A percentile compares a stretch with the other conserved stretches of the same genome.
Conservation (phyloP, 1,140 invertebrate species). For the Lordiphosa clarofinis region DNA sequence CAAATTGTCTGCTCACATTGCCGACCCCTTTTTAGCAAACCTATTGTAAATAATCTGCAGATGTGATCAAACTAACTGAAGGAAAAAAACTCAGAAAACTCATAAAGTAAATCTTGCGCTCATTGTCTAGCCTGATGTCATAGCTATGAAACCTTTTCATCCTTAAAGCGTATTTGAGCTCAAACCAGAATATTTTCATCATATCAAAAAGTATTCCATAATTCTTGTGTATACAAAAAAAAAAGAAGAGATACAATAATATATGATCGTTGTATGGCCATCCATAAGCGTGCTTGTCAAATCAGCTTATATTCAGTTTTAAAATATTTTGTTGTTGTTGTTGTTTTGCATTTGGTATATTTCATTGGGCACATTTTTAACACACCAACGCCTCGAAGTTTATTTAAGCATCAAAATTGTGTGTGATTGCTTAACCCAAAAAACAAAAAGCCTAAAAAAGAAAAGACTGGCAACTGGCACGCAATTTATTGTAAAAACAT, state of each 20-base stretch:
- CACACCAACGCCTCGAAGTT: slow-evolving; percentile 65
- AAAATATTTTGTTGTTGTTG: slow-evolving; percentile 3
- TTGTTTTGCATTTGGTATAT: slow-evolving; percentile 23
- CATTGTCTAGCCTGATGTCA: background rate
- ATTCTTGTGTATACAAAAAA: slow-evolving; percentile 7
- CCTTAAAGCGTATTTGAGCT: background rate
- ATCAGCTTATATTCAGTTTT: slow-evolving; percentile 43
- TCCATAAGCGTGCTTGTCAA: slow-evolving; percentile 53
- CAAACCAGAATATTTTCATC: slow-evolving; percentile 3
- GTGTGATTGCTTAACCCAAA: slow-evolving; percentile 70
- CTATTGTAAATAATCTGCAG: too few relatives aligned
- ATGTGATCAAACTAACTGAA: too few relatives aligned
- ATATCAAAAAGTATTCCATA: slow-evolving; percentile 9
- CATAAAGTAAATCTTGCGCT: background rate
- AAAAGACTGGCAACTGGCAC: slow-evolving; percentile 28
- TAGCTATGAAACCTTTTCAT: background rate
- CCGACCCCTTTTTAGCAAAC: too few relatives aligned
- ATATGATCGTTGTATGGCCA: slow-evolving; percentile 14
- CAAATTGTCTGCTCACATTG: too few relatives aligned
- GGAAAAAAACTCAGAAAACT: background rate
- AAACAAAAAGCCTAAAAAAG: slow-evolving; percentile 17
- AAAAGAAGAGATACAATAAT: slow-evolving; percentile 13
- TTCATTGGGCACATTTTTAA: slow-evolving; percentile 58
- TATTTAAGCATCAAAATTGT: slow-evolving; percentile 56
- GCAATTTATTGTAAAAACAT: slow-evolving; percentile 78